Evolutionary conservation across 2,113 vertebrate genomes (phyloP), one percentile per base, ranked within the genome.

Genomic region (Sorex fumeus): DNA sequence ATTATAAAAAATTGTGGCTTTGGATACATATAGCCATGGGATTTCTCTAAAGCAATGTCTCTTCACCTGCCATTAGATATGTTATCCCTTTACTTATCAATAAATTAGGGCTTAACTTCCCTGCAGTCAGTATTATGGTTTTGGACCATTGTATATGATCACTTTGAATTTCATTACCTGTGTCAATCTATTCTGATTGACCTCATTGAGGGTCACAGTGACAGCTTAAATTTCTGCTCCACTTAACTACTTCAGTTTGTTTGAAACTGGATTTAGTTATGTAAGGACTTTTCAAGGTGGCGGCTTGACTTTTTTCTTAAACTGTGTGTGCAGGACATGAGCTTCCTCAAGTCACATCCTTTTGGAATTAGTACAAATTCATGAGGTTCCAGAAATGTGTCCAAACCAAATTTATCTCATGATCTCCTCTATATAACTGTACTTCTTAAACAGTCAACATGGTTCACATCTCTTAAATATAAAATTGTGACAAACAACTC

Each of bases 101-200:
- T 53, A 53, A 12, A 23, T 47, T 34, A 92, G 53, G n/a, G 3
- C 57, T 60, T 60, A 60, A 60, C 18, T 69, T 45, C 3, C 27
- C 47, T 69, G 0, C 4, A 13, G 19, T 40, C 30, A 47, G 45
- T 66, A 60, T 60, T 50, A 50, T 50, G 23, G 30, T 66, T 76
- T 81, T 82, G 72, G 84, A 28, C 13, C 10, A 67, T 89, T 87
- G 83, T 16, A 74, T 69, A 15, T 62, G 53, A 57, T 86, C 94
- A 10, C 80, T 66, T 66, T n/a, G 34, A 76, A 84, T 72, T 43
- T 40, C 19, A 25, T 71, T 12, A 25, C 32, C 13, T 57, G 1
- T 23, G 13, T 30, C 8, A 72, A 0, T 70, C 30, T 57, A 3
- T 84, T 84, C 11, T 88, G 8, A 60, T 60, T 60, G 57, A 71